Base-by-base conservation (phyloP, 2,113 vertebrate genomes). In the Pardalotus punctatus region DNA sequence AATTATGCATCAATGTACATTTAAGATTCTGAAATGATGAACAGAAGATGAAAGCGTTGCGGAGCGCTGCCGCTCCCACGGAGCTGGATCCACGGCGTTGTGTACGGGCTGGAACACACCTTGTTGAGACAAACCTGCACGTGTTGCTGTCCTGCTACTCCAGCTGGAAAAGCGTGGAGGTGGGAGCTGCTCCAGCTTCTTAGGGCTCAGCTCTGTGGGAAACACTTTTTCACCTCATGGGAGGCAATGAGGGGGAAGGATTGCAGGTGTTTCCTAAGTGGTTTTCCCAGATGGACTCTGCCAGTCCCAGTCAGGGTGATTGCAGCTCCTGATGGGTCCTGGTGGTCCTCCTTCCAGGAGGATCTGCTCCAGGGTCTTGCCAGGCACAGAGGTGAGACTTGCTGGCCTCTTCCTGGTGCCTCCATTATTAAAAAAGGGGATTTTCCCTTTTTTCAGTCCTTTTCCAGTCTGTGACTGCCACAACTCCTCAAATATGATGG, bases 1-100 rank as follows among this genome's bases (percentile, higher is more conserved):
- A 97, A 96, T 97, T 96, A 97, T 97, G 96, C 93, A 97, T 96
- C 90, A 51, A 16, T 56, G 85, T 95, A 5, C 95, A 83, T 94
- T 96, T 82, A 79, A 24, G 94, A 95, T 97, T 93, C 93, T 56
- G 88, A 81, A 71, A 23, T 70, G 96, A 95, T 40, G 92, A 95
- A 18, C 88, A 78, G 54, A 18, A 93, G 92, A 97, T 94, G 94
- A 97, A 97, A 96, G 96, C 14, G 0, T 29, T 72, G 76, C 2
- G 0, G 66, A 76, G 54, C n/a, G 28, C n/a, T 72, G 65, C 79
- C 71, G 69, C 88, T 95, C 38, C 85, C 40, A 0, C 11, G 67
- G 86, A 96, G 91, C 81, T 64, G 91, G 38, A 90, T 61, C 77
- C 77, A 23, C 61, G 3, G 33, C 3, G 4, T 12, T 66, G 92